Conservation (phyloP, 2,113 vertebrate species). For the Erinaceus europaeus region DNA sequence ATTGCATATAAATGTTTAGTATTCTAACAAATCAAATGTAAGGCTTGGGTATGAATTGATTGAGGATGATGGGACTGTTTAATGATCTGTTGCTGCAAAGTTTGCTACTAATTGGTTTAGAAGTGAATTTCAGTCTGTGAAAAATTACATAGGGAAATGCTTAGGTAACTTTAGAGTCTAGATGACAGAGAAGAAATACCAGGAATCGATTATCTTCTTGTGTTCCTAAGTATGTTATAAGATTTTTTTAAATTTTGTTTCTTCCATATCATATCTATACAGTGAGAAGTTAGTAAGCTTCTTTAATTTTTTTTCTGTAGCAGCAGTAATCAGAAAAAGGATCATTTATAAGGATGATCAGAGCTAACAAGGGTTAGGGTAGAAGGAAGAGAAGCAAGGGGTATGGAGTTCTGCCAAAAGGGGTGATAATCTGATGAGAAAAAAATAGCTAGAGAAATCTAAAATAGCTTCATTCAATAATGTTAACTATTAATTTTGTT, state of each 20-base stretch:
- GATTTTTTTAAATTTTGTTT: not conserved
- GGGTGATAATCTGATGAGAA: not conserved
- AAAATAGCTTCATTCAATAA: slow-evolving; percentile 3
- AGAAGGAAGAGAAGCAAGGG: not conserved
- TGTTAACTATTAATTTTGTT: not conserved
- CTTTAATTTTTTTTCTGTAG: not conserved
- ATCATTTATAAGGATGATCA: not conserved
- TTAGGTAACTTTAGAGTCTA: not conserved
- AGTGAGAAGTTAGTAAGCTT: not conserved
- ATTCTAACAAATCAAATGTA: not conserved
- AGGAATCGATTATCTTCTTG: not conserved
- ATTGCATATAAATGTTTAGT: not conserved
- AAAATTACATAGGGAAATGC: not conserved
- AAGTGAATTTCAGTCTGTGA: not conserved
- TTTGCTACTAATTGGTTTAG: not conserved
- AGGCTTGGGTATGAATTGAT: not conserved
- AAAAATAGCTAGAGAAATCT: not conserved
- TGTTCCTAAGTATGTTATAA: not conserved
- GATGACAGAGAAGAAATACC: not conserved
- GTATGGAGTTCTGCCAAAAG: not conserved
- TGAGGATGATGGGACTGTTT: not conserved
- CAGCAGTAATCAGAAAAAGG: not conserved
- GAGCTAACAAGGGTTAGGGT: not conserved
- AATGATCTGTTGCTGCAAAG: not conserved
- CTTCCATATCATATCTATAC: not conserved